These are phyloP conservation scores for Tenualosa ilisha DNA, from an alignment of 2,797 vertebrate genomes.

Conservation along the genomic window DNA sequence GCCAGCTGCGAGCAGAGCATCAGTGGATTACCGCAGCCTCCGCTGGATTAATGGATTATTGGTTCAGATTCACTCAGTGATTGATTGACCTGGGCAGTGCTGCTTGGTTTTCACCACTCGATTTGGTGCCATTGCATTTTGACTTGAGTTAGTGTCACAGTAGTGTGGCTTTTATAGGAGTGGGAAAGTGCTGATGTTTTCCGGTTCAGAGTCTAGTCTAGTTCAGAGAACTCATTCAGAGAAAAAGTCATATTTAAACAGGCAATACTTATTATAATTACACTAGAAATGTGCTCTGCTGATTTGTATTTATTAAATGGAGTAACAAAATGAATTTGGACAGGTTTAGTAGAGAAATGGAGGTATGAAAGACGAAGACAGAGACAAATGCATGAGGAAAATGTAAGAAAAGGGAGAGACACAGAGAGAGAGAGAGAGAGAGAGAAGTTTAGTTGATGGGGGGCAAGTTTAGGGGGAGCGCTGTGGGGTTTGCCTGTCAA, in stretches of 20 bases:
- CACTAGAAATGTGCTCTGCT: no score
- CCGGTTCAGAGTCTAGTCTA: no score
- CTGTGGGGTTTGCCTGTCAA: background rate
- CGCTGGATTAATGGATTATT: slow-evolving; percentile 37
- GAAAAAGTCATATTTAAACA: background rate
- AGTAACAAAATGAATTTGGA: no score
- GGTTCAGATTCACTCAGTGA: slow-evolving; percentile 25
- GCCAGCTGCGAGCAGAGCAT: slow-evolving; percentile 11
- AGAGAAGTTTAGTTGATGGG: no score
- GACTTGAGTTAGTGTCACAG: background rate
- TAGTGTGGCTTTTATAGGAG: background rate
- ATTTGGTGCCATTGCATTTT: background rate
- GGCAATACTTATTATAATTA: no score
- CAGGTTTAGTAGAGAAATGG: background rate
- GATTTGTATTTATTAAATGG: no score
- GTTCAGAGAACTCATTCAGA: background rate
- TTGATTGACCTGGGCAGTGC: background rate
- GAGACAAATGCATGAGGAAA: no score
- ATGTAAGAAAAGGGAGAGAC: background rate
- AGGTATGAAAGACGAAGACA: background rate
- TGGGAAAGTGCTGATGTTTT: background rate
- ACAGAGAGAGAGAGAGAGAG: background rate
- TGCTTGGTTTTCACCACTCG: background rate
- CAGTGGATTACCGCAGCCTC: background rate
- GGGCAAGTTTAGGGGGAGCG: background rate